Conservation (phyloP, 2,888 invertebrate species). For the Tolmerus cingulatus region DNA sequence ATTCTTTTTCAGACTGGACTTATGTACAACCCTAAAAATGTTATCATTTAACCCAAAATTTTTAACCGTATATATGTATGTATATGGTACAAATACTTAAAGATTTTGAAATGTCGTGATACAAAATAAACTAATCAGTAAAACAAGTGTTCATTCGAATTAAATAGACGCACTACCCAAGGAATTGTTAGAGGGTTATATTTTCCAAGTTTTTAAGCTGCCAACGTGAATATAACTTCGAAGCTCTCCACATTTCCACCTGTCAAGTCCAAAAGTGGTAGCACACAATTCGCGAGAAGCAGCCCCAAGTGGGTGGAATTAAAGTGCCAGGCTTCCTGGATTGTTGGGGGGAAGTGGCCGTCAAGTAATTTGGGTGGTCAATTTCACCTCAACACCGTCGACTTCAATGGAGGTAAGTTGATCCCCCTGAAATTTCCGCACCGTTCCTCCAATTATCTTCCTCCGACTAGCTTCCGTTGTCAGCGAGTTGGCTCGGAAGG, state of each 20-base stretch:
- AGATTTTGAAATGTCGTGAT: no score
- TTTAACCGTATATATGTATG: no score
- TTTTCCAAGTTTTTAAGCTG: not conserved
- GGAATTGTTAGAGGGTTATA: not conserved
- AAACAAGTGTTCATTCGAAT: not conserved
- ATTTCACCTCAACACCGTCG: not conserved
- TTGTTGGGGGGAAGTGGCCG: not conserved
- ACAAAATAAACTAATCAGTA: not conserved
- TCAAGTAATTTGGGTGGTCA: slow-evolving; percentile 22
- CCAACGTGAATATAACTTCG: not conserved
- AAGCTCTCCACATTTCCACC: not conserved
- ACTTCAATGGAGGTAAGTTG: not conserved
- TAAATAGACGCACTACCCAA: not conserved
- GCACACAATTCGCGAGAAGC: not conserved
- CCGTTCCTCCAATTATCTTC: slow-evolving; percentile 17
- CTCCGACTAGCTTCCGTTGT: not conserved
- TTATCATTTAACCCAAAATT: no score
- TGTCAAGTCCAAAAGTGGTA: not conserved
- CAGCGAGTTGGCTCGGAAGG: not conserved
- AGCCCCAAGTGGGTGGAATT: not conserved
- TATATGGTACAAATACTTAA: no score
- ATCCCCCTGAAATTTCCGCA: not conserved
- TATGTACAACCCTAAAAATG: no score
- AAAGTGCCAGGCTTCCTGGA: not conserved
- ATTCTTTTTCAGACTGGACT: no score